These are phyloP conservation scores for Poeciliopsis infans DNA, from an alignment of 2,797 vertebrate species.

Conservation along the genomic window DNA sequence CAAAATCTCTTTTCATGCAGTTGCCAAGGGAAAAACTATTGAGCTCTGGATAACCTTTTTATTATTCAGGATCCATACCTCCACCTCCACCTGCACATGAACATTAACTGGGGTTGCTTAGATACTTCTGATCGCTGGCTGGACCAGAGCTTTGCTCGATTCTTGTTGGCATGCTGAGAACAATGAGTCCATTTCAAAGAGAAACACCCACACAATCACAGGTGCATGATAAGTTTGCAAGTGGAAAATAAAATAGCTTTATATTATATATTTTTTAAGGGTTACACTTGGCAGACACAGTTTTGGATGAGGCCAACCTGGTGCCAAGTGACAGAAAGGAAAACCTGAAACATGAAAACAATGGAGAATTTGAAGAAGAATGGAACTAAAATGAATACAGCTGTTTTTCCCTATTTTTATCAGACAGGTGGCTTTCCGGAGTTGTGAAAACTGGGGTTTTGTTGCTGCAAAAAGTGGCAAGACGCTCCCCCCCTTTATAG, in stretches of 20 bases:
- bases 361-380: background rate
- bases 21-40: slow-evolving; percentile 59
- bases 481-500: slow-evolving; percentile 37
- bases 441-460: slow-evolving; percentile 49
- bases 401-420: slow-evolving; percentile 30
- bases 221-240: background rate
- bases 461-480: slow-evolving; percentile 52
- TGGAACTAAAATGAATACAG: slow-evolving; percentile 31
- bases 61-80: slow-evolving; percentile 71
- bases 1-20: slow-evolving; percentile 39
- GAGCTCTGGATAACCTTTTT: slow-evolving; percentile 51
- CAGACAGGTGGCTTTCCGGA: slow-evolving; percentile 47
- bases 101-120: slow-evolving; percentile 27
- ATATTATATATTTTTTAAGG: background rate
- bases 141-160: slow-evolving; percentile 42
- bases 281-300: background rate
- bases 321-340: slow-evolving; percentile 24
- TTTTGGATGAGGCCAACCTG: slow-evolving; percentile 39
- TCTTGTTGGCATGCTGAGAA: slow-evolving; percentile 60
- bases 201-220: background rate
- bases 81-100: slow-evolving; percentile 51
- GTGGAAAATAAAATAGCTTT: no score
- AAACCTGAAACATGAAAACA: background rate
- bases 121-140: slow-evolving; percentile 40
- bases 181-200: slow-evolving; percentile 71